Evolutionary conservation across 2,888 invertebrate species (phyloP), one percentile per base, ranked within the genome.

Genomic region (Ganaspis brasiliensis): DNA sequence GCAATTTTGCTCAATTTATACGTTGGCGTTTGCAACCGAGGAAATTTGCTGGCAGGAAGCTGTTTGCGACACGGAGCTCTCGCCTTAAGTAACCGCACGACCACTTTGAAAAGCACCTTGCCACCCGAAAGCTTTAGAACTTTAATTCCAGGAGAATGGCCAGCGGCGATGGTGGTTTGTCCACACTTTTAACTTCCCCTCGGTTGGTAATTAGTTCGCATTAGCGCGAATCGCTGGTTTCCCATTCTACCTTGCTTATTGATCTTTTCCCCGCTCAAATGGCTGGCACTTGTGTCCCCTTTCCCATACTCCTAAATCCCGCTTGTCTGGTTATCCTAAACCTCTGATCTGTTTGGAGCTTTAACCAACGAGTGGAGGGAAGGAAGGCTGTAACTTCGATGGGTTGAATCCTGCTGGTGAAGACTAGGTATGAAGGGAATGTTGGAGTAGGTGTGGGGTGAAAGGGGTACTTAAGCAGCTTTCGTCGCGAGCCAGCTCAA

Each of bases 381-480:
- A 79, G 79, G 83, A 77, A 80, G 74, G 81, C 79, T 80, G 81
- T 81, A 85, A 85, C 83, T 81, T 81, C 73, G 86, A 76, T 80
- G 83, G 78, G 84, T 76, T 80, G 86, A 87, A 87, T 88, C 88
- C 86, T 83, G 86, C 83, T 82, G 80, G 82, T 82, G 82, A 26
- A 72, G 73, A 56, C 73, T 74, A 78, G 75, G 75, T 67, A 70
- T 77, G 75, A 72, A 76, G 74, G 59, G 52, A 35, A 59, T 76
- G 80, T 76, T 79, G 80, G 80, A 78, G 80, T 79, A 80, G 81
- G 71, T 80, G 72, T 79, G 78, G 78, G 71, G 78, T 72, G 78
- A 83, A 80, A 76, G 79, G 87, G 85, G 84, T 82, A 84, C 86
- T 90, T 91, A 91, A 91, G 91, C 90, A 87, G 91, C 91, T 91